These are phyloP conservation scores for Heterochromis multidens DNA, from an alignment of 2,113 vertebrate genomes.

Conservation along the genomic window DNA sequence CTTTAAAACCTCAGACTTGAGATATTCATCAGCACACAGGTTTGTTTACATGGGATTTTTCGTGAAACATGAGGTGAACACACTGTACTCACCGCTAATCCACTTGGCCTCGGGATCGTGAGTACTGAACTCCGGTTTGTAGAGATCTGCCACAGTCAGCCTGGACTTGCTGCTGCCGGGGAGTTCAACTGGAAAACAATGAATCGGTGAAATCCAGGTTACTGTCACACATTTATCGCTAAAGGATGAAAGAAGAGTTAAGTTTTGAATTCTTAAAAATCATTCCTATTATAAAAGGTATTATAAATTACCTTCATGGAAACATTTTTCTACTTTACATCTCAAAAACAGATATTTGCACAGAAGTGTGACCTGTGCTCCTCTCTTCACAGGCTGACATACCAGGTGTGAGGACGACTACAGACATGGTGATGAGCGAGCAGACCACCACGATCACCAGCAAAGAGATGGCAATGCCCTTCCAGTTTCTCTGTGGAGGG, in stretches of 20 bases:
- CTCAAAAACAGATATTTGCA: neutral
- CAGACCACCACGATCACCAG: constrained; percentile 92
- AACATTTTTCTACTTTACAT: neutral
- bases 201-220: neutral
- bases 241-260: neutral
- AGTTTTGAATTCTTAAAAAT: neutral
- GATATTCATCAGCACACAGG: neutral
- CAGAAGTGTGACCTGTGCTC: neutral
- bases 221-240: neutral
- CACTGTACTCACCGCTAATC: constrained; percentile 81
- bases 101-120: constrained; percentile 86
- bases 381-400: constrained; percentile 4
- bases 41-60: neutral
- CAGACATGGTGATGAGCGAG: constrained; percentile 92
- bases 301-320: neutral
- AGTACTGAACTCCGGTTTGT: constrained; percentile 79
- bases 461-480: constrained; percentile 91
- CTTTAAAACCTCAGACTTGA: neutral
- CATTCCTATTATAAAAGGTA: neutral
- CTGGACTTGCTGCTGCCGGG: constrained; percentile 81
- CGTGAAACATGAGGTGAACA: neutral
- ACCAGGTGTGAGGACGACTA: constrained; percentile 91
- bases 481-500: constrained; percentile 92
- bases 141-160: constrained; percentile 84
- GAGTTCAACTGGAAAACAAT: constrained; percentile 75